Evolutionary conservation across 2,797 vertebrate genomes (phyloP), one percentile per base, ranked within the genome.

Genomic region (Cichlasoma orientale): DNA sequence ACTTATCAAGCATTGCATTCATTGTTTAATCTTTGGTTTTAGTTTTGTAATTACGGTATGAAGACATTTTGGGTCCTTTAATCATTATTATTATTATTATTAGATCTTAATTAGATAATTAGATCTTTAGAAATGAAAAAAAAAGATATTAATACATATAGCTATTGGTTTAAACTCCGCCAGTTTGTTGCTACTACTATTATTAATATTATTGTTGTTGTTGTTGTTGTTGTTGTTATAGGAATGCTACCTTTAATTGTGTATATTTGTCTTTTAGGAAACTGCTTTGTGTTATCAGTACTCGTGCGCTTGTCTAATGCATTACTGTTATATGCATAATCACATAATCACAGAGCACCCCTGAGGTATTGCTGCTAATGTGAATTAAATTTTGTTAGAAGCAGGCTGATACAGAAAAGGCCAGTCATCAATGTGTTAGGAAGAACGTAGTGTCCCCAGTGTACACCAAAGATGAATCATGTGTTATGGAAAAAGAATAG

Each of bases 301-400:
- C 76, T 80, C 59, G 85, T 78, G 63, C 74, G 52, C 59, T 81
- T 81, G 74, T 75, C 71, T 61, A 16, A 78, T 77, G 27, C 70
- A 59, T 84, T 84, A 70, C 69, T 57, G 47, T 74, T 31, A 1
- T 66, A 31, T n/a, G 52, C 56, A 68, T 83, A 87, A 84, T 85
- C 75, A 86, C 71, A 79, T 79, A 68, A 68, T 68, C 83, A 82
- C 78, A 79, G 31, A 58, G 50, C 56, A 27, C n/a, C 79, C 78
- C 74, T 72, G 66, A 78, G 82, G 82, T 80, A 72, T 76, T 41
- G 50, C 58, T 58, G 56, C 73, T 79, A 73, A 86, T 84, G 47
- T 77, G 74, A 85, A 87, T 85, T 80, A 31, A 21, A 71, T 79
- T 85, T 75, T 1, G 38, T 77, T 56, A 52, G 55, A 74, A 72